Evolutionary conservation across 2,888 invertebrate genomes (phyloP).

Genomic region (Netelia fuscicornis): DNA sequence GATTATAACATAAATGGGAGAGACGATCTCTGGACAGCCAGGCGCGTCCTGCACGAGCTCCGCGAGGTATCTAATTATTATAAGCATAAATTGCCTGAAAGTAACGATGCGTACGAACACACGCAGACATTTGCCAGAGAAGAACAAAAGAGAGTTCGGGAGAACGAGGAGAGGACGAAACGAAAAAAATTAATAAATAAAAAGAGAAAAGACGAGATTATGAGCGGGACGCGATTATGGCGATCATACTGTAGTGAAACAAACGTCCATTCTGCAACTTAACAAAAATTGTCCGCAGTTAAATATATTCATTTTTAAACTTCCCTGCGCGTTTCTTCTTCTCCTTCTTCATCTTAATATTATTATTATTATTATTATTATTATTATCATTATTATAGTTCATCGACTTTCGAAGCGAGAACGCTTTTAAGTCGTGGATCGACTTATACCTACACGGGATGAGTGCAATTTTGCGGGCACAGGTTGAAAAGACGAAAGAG

Average conservation of each 20-base stretch:
- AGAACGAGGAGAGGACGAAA: slow-evolving; percentile 17
- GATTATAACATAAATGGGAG: slow-evolving; percentile 48
- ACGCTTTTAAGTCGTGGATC: background rate
- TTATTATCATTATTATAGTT: background rate
- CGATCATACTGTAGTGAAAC: slow-evolving; percentile 52
- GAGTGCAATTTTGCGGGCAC: background rate
- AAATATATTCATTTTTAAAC: slow-evolving; percentile 2
- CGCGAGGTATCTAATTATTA: slow-evolving; percentile 67
- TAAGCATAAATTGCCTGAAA: slow-evolving; percentile 67
- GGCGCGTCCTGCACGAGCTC: slow-evolving; percentile 59
- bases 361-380: background rate
- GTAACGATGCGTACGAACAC: slow-evolving; percentile 50
- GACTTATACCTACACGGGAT: background rate
- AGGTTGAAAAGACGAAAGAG: slow-evolving; percentile 17
- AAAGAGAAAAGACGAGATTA: slow-evolving; percentile 39
- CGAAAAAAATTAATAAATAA: slow-evolving; percentile 18
- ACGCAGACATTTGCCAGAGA: slow-evolving; percentile 36
- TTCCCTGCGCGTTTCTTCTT: slow-evolving; percentile 1
- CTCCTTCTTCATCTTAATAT: slow-evolving; percentile 7
- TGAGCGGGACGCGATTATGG: slow-evolving; percentile 33
- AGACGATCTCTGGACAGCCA: slow-evolving; percentile 55
- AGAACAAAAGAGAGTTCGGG: slow-evolving; percentile 45
- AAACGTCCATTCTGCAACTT: slow-evolving; percentile 3
- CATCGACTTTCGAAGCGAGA: background rate
- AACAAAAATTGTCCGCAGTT: background rate